Conservation (phyloP, 2,888 invertebrate genomes). For the Geotrupes spiniger region DNA sequence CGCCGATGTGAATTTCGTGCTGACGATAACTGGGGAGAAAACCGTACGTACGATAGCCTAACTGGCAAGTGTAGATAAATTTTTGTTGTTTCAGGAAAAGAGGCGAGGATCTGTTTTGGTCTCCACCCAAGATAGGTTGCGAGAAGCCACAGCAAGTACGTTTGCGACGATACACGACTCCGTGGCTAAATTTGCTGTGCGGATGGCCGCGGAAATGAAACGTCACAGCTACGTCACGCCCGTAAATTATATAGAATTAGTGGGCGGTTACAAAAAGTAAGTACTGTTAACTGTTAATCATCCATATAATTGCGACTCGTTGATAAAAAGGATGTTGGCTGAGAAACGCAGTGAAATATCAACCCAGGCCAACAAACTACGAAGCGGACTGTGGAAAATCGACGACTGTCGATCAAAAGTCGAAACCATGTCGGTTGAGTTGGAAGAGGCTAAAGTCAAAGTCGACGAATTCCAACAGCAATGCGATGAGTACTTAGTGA, state of each 20-base stretch:
- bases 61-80: background rate
- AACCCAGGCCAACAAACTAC: conserved; percentile 72
- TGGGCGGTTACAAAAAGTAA: conserved; percentile 78
- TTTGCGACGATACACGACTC: conserved; percentile 83
- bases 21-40: conserved; percentile 63
- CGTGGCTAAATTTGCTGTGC: conserved; percentile 68
- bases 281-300: conserved; percentile 23
- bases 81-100: conserved; percentile 34
- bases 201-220: conserved; percentile 75
- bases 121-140: conserved; percentile 57
- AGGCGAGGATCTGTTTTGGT: conserved; percentile 42
- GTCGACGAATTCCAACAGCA: conserved; percentile 75
- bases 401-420: conserved; percentile 82
- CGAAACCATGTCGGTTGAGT: conserved; percentile 77
- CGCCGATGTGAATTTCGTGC: conserved; percentile 66
- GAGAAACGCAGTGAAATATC: conserved; percentile 70
- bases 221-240: conserved; percentile 86
- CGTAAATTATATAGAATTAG: conserved; percentile 82
- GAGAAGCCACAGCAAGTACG: conserved; percentile 67
- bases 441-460: conserved; percentile 74
- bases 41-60: conserved; percentile 45
- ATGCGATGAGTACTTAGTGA: conserved; percentile 81
- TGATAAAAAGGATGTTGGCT: conserved; percentile 72
- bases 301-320: background rate
- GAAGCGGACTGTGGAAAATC: conserved; percentile 82